A percentile compares a stretch with the other conserved stretches of the same genome.
phyloP scores from a whole-genome alignment of 37 sponge, comb jelly and placozoan species.

The Bolinopsis microptera region DNA sequence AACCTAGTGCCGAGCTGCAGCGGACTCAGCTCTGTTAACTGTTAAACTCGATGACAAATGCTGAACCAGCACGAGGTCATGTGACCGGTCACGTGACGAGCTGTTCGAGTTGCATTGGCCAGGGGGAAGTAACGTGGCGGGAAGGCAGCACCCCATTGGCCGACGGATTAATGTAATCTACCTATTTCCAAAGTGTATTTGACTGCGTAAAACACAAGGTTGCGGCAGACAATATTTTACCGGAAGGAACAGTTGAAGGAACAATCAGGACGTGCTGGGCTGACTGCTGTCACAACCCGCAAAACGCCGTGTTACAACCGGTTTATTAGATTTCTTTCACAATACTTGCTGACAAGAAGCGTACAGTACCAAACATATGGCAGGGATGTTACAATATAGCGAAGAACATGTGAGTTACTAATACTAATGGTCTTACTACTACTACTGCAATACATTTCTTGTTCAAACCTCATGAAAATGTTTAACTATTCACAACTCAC shows the following conservation, averaged over 20 bases:
- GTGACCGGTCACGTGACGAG: background rate
- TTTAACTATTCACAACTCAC: too few species aligned
- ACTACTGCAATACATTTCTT: too few species aligned
- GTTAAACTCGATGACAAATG: constrained; percentile 55
- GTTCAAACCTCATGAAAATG: too few species aligned
- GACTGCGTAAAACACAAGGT: background rate
- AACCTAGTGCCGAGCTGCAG: too few species aligned
- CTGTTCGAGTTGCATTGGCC: background rate
- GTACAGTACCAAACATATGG: too few species aligned
- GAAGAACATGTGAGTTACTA: too few species aligned
- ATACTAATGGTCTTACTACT: too few species aligned
- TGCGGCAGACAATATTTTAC: background rate
- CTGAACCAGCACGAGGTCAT: constrained; percentile 5
- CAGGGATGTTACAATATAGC: too few species aligned
- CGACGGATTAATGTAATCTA: constrained; percentile 32
- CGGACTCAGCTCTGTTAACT: background rate
- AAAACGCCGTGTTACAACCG: too few species aligned
- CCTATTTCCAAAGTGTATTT: background rate
- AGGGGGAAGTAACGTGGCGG: background rate
- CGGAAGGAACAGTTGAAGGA: background rate
- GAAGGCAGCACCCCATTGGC: background rate
- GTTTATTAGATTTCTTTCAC: too few species aligned
- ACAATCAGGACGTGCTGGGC: background rate
- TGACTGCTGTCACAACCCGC: too few species aligned
- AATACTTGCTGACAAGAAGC: too few species aligned